A percentile compares a stretch with the other conserved stretches of the same genome.
Evolutionary conservation across 2,888 invertebrate genomes (phyloP).

Genomic region (Capitulum mitella): DNA sequence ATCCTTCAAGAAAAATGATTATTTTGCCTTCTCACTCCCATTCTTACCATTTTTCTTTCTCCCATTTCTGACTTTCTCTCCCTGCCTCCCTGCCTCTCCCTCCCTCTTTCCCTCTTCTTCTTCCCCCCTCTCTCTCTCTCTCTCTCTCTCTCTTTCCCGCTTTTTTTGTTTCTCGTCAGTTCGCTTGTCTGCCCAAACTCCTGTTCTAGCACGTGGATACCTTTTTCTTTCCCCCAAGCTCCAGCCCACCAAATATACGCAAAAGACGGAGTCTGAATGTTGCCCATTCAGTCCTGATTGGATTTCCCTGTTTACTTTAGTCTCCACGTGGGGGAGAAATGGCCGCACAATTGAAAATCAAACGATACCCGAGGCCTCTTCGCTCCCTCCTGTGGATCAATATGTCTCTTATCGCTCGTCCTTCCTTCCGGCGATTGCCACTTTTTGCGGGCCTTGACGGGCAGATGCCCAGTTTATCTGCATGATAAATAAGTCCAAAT

Average conservation of each 20-base stretch:
- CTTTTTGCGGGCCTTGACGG: neutral
- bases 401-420: neutral
- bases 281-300: neutral
- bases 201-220: neutral
- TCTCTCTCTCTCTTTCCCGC: neutral
- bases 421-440: neutral
- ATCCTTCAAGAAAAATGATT: too few species aligned
- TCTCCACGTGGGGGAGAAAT: slow-evolving; percentile 1
- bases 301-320: slow-evolving; percentile 18
- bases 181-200: too few species aligned
- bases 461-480: neutral
- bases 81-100: neutral
- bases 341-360: slow-evolving; percentile 12
- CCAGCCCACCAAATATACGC: neutral
- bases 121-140: neutral
- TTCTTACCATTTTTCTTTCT: too few species aligned
- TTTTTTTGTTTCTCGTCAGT: neutral
- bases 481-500: slow-evolving; percentile 5
- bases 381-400: neutral
- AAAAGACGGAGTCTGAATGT: neutral
- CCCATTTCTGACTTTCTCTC: too few species aligned
- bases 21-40: too few species aligned
- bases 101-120: neutral
- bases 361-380: neutral
- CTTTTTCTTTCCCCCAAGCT: neutral